Conservation (phyloP, 1,140 invertebrate genomes). For the Bombus waltoni region DNA sequence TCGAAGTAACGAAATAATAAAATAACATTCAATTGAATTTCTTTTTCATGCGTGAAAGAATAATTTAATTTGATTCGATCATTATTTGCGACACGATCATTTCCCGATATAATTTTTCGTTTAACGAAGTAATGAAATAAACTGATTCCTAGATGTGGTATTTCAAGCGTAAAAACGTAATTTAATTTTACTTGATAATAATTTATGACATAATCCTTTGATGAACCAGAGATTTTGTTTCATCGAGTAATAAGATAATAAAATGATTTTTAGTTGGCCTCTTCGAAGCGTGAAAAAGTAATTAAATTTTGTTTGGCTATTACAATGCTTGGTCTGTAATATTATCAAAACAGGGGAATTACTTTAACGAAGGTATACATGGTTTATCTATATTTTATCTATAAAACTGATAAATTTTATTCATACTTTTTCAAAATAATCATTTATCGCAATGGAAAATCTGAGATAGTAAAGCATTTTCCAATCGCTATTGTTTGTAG, state of each 20-base stretch:
- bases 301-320: background rate
- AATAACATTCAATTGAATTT: background rate
- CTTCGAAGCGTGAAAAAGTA: background rate
- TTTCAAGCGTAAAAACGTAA: background rate
- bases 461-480: background rate
- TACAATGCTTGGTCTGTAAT: background rate
- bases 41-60: background rate
- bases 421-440: background rate
- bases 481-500: background rate
- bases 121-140: background rate
- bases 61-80: background rate
- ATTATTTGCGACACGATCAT: background rate
- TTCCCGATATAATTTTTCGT: background rate
- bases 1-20: background rate
- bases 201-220: background rate
- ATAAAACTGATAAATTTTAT: background rate
- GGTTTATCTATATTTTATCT: background rate
- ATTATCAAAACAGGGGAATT: background rate
- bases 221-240: background rate
- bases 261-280: background rate
- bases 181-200: background rate
- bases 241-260: background rate
- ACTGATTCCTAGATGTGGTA: background rate
- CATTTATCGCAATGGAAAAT: background rate
- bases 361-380: background rate